Evolutionary conservation across 2,797 vertebrate genomes (phyloP).

Genomic region (Sebastes minor): DNA sequence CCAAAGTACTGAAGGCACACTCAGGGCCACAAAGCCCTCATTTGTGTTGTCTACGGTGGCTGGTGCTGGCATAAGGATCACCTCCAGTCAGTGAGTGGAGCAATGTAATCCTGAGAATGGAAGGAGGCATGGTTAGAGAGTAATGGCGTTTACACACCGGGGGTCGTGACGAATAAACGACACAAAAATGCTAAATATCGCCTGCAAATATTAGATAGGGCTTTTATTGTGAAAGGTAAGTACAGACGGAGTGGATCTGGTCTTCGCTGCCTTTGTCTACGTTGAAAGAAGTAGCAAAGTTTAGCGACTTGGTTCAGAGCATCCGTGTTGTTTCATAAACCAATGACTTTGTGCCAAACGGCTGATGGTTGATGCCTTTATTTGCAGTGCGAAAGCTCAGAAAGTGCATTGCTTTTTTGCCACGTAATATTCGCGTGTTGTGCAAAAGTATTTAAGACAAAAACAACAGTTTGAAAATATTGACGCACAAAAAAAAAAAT

Average conservation of each 20-base stretch:
- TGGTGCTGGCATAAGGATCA: slow-evolving; percentile 32
- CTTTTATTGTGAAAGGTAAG: background rate
- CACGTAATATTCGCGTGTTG: too few species aligned
- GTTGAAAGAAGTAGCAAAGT: background rate
- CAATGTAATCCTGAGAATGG: background rate
- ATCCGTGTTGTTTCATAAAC: too few species aligned
- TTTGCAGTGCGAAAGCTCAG: too few species aligned
- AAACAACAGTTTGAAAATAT: too few species aligned
- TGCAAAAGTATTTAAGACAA: too few species aligned
- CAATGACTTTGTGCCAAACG: too few species aligned
- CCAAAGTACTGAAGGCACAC: slow-evolving; percentile 67
- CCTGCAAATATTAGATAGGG: background rate
- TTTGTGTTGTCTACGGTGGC: slow-evolving; percentile 69
- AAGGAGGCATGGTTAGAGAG: background rate
- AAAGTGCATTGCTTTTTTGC: too few species aligned
- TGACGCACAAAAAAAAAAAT: too few species aligned
- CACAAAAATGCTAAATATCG: background rate
- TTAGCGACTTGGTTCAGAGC: background rate
- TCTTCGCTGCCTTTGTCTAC: background rate
- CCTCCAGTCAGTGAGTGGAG: slow-evolving; percentile 5
- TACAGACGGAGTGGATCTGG: background rate
- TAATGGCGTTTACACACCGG: too few species aligned
- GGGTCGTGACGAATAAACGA: background rate
- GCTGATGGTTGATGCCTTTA: too few species aligned
- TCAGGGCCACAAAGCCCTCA: slow-evolving; percentile 77